Evolutionary conservation across 2,113 vertebrate species (phyloP).

Genomic region (Seriola aureovittata): DNA sequence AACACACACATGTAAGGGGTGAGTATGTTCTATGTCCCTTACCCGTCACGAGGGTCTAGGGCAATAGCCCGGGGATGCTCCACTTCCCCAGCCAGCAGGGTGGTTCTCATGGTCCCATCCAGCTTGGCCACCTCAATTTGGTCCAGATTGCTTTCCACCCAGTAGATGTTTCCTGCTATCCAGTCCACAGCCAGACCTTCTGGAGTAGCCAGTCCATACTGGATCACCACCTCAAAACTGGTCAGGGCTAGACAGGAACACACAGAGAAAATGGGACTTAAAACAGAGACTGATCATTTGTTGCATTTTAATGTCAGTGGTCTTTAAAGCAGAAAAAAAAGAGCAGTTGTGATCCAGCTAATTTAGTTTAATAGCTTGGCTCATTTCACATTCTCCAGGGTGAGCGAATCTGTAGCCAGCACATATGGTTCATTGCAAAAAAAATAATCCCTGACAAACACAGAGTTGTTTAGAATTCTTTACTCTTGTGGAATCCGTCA

Average conservation of each 20-base stretch:
- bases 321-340: background rate
- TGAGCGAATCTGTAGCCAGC: constrained; percentile 4
- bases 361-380: constrained; percentile 6
- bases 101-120: constrained; percentile 95
- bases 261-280: background rate
- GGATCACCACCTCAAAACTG: constrained; percentile 97
- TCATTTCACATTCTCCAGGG: background rate
- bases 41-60: constrained; percentile 96
- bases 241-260: constrained; percentile 87
- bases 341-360: background rate
- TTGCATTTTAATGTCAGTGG: background rate
- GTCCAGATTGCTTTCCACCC: constrained; percentile 99
- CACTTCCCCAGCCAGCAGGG: constrained; percentile 94
- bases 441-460: constrained; percentile 10
- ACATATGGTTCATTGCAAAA: constrained; percentile 22
- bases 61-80: constrained; percentile 96
- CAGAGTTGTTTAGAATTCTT: constrained; percentile 42
- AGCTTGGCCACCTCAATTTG: constrained; percentile 98
- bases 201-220: constrained; percentile 94
- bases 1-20: background rate
- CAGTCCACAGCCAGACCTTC: constrained; percentile 97
- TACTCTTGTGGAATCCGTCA: constrained; percentile 19
- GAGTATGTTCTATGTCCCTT: constrained; percentile 22
- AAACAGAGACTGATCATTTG: background rate
- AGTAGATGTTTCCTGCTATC: constrained; percentile 99